Evolutionary conservation across 1,140 invertebrate genomes (phyloP).

Genomic region (Elymnias hypermnestra): DNA sequence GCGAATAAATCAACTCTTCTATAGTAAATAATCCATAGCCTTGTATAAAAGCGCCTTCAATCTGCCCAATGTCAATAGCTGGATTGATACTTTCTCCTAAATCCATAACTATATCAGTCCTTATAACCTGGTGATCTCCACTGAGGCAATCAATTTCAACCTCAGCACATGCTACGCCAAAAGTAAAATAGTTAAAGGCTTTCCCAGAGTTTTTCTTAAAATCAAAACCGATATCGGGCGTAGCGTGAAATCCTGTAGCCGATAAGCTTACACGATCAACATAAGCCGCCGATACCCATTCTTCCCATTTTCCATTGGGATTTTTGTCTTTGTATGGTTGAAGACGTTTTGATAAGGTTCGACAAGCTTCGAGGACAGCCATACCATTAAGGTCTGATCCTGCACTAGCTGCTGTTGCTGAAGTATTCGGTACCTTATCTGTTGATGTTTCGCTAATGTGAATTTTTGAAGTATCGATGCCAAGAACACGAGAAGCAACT

Average conservation of each 20-base stretch:
- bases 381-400: slow-evolving; percentile 97
- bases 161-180: slow-evolving; percentile 86
- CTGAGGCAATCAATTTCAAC: slow-evolving; percentile 94
- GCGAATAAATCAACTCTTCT: slow-evolving; percentile 92
- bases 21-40: slow-evolving; percentile 94
- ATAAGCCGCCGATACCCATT: slow-evolving; percentile 91
- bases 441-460: slow-evolving; percentile 93
- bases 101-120: slow-evolving; percentile 97
- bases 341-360: slow-evolving; percentile 85
- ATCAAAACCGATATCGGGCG: slow-evolving; percentile 87
- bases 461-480: slow-evolving; percentile 85
- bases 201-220: slow-evolving; percentile 83
- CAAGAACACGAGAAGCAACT: slow-evolving; percentile 85
- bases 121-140: slow-evolving; percentile 90
- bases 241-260: slow-evolving; percentile 90
- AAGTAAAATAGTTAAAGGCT: slow-evolving; percentile 89
- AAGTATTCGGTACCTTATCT: slow-evolving; percentile 96
- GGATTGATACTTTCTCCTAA: slow-evolving; percentile 93
- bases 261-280: slow-evolving; percentile 88
- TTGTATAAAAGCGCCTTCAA: slow-evolving; percentile 96
- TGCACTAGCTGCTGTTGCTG: slow-evolving; percentile 93
- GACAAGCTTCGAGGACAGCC: slow-evolving; percentile 93
- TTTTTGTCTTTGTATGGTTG: slow-evolving; percentile 86
- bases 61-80: slow-evolving; percentile 96
- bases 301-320: slow-evolving; percentile 89